phyloP scores from a whole-genome alignment of 2,888 invertebrate species.

The Zele albiditarsus region DNA sequence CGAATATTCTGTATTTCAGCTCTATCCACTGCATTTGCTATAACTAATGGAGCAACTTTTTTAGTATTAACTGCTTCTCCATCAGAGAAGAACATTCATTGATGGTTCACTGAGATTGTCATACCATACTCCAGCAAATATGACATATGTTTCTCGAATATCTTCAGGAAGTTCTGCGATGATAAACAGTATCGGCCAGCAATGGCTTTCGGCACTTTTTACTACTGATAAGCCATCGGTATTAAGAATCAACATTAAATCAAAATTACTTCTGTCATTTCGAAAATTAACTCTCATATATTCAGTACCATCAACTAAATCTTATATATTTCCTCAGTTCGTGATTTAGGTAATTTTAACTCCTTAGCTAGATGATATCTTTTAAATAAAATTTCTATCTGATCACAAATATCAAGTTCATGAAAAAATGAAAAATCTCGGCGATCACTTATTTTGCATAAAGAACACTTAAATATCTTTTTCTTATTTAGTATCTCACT shows the following conservation, averaged over 20 bases:
- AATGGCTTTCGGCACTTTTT: constrained; percentile 42
- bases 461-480: constrained; percentile 10
- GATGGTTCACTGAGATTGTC: constrained; percentile 23
- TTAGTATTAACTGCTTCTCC: background rate
- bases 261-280: constrained; percentile 23
- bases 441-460: background rate
- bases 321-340: constrained; percentile 26
- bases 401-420: constrained; percentile 39
- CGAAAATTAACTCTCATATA: constrained; percentile 43
- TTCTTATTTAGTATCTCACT: background rate
- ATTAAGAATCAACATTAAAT: constrained; percentile 42
- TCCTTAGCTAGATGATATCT: constrained; percentile 30
- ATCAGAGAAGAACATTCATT: constrained; percentile 39
- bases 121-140: constrained; percentile 39
- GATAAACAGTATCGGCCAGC: constrained; percentile 42
- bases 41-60: background rate
- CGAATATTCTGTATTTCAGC: constrained; percentile 10
- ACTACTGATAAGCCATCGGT: constrained; percentile 45
- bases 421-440: constrained; percentile 16
- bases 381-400: constrained; percentile 41
- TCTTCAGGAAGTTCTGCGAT: constrained; percentile 39
- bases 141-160: constrained; percentile 17
- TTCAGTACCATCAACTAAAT: constrained; percentile 42
- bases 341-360: background rate
- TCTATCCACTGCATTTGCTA: background rate